phyloP scores from a whole-genome alignment of 1,140 invertebrate species.

The Ganaspis sp. region DNA sequence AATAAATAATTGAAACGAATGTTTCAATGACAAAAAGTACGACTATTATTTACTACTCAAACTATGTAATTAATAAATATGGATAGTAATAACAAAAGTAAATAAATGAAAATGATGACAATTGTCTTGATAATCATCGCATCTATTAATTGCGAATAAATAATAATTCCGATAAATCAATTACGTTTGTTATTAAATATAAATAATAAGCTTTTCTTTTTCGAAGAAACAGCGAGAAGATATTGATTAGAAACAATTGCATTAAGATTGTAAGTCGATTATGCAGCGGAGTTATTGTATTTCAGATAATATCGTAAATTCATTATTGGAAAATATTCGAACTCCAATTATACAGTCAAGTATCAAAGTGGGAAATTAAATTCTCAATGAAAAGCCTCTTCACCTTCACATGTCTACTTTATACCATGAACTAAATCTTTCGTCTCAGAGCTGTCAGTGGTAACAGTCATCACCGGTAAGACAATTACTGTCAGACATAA shows the following conservation, averaged over 20 bases:
- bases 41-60: no score
- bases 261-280: conserved; percentile 1
- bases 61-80: no score
- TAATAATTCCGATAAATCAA: no score
- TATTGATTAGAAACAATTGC: not conserved
- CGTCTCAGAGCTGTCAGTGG: not conserved
- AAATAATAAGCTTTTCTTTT: not conserved
- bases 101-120: no score
- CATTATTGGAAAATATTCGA: not conserved
- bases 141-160: no score
- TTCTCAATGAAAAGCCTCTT: conserved; percentile 11
- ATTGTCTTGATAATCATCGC: no score
- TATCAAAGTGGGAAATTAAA: conserved; percentile 3
- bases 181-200: no score
- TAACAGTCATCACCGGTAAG: conserved; percentile 13
- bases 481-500: conserved; percentile 23
- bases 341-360: not conserved
- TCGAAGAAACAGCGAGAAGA: not conserved
- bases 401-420: conserved; percentile 19
- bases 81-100: no score
- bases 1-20: no score
- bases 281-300: not conserved
- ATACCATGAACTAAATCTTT: conserved; percentile 22
- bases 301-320: not conserved
- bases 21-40: no score